Evolutionary conservation across 1,140 invertebrate species (phyloP), one percentile per base, ranked within the genome.

Genomic region (Theocolax elegans): DNA sequence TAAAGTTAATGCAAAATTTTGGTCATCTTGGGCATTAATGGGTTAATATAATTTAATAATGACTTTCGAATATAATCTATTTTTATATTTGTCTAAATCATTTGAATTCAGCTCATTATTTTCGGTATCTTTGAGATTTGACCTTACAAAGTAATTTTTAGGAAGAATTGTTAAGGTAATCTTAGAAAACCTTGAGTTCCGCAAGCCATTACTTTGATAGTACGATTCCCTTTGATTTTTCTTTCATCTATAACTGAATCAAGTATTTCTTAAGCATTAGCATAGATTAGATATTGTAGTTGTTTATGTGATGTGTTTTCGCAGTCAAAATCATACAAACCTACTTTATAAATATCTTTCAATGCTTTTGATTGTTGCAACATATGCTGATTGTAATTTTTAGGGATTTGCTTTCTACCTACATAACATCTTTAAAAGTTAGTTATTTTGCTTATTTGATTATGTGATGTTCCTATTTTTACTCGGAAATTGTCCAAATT

Each of bases 361-460:
- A 71, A 71, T 21, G 42, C 3, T 15, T 71, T 64, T 4, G 42
- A 54, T 59, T 66, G n/a, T 3, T 65, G 3, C 1, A 62, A 59
- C 15, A 49, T 48, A 66, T 66, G 51, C 29, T 65, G 15, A 13
- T 6, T 15, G 21, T 66, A 66, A 59, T 59, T 19, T 27, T 1
- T 7, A 29, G 69, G 62, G 21, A 71, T 35, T 1, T 40, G 59
- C 15, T 49, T 64, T 71, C 53, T 66, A 13, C 69, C 69, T 42
- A 46, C 53, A n/a, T 59, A 66, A 15, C 48, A 48, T 31, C 69
- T 65, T 40, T 66, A 15, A 49, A 71, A 71, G 56, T 71, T 71
- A n/a, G 29, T 66, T 1, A 71, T 40, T 65, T 54, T 65, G 65
- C 44, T 65, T 62, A 71, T 65, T 49, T 66, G 25, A 25, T 65